Conservation (phyloP, 2,113 vertebrate genomes). For the Pedetes capensis region DNA sequence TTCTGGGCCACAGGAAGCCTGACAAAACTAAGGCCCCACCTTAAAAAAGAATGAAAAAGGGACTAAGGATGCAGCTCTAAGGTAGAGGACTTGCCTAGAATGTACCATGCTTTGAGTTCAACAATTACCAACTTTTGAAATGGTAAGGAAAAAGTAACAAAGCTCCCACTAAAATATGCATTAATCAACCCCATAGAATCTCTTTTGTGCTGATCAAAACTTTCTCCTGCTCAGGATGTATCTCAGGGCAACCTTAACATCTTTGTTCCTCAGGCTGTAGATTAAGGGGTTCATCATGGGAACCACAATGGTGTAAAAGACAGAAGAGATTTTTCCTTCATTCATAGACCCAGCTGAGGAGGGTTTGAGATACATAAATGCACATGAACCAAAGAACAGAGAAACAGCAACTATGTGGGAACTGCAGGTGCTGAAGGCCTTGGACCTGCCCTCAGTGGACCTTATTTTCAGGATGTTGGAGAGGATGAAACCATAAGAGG, state of each 20-base stretch:
- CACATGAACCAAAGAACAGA: conserved; percentile 24
- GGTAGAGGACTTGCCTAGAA: too few species aligned
- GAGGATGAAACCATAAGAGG: background rate
- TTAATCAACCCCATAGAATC: background rate
- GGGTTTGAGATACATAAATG: conserved; percentile 17
- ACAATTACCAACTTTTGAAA: too few species aligned
- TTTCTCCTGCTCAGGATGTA: background rate
- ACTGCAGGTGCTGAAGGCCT: conserved; percentile 26
- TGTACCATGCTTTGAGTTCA: too few species aligned
- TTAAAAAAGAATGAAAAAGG: too few species aligned
- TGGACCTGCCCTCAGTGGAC: background rate
- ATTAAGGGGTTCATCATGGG: conserved; percentile 27
- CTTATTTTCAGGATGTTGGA: background rate
- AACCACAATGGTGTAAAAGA: background rate
- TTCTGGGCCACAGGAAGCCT: too few species aligned
- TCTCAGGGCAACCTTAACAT: conserved; percentile 17
- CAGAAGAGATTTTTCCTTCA: conserved; percentile 25
- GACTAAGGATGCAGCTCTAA: too few species aligned
- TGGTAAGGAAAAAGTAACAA: background rate
- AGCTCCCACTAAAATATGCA: background rate
- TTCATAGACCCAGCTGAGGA: background rate
- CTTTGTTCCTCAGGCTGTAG: conserved; percentile 39
- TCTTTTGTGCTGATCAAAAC: background rate
- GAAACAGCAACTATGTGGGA: too few species aligned
- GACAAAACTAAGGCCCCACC: too few species aligned